Evolutionary conservation across 2,113 vertebrate genomes (phyloP), one percentile per base, ranked within the genome.

Genomic region (Sphaerodactylus townsendi): DNA sequence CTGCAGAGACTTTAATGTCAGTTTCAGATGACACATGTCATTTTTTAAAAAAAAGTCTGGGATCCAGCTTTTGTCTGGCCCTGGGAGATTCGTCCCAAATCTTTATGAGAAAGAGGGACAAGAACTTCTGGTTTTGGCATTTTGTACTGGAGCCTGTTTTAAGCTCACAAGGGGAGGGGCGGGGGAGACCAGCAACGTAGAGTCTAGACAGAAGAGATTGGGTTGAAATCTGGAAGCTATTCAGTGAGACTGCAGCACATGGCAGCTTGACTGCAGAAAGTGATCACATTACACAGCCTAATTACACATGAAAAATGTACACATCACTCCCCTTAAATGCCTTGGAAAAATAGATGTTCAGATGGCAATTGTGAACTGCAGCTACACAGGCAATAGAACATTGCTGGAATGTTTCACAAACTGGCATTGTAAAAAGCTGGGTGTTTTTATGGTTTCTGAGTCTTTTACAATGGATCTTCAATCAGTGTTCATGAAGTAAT

Each of bases 201-300:
- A 97, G 97, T 97, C 97, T 97, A 98, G 97, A 98, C 97, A 97
- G 96, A 93, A 92, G 93, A 97, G 97, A 97, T 97, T 96, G 96
- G 95, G 95, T 96, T 96, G 96, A 97, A 97, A 97, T 97, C 97
- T 97, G 97, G 97, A 97, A 97, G 96, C 96, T 96, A 97, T 97
- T 97, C 95, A 92, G 95, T 92, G 92, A 89, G 91, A 92, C 93
- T 89, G 94, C 93, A 91, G 96, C 96, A 95, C 93, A 95, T 93
- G 93, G 96, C 95, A 93, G 96, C 95, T 94, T 95, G 90, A 90
- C 94, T 92, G 95, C 94, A 94, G 95, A 87, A 89, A 87, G 71
- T 94, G 95, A 97, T 97, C 97, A 90, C 94, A 95, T 98, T 98
- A 97, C 97, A 94, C 94, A 92, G 95, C 95, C 96, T 96, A 97